These are phyloP conservation scores for Hemiscyllium ocellatum DNA, from an alignment of 2,113 vertebrate genomes.

Conservation along the genomic window DNA sequence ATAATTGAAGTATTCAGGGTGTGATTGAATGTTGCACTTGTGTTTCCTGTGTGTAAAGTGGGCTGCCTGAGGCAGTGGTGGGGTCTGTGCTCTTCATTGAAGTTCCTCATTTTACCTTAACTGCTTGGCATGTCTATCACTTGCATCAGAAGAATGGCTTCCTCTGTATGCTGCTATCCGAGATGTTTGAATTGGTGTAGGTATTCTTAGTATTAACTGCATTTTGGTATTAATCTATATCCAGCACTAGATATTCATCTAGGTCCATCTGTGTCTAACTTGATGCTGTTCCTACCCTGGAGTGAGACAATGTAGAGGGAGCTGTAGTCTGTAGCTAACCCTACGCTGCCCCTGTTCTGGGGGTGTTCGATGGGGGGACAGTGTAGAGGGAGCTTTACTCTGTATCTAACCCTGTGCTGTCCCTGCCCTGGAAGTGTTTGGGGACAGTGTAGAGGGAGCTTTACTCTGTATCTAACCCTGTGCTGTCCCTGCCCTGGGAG, in stretches of 20 bases:
- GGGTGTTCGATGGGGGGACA: too few species aligned
- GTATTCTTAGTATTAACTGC: conserved; percentile 46
- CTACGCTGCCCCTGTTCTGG: too few species aligned
- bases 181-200: conserved; percentile 94
- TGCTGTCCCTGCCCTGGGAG: not conserved
- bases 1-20: not conserved
- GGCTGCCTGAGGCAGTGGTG: not conserved
- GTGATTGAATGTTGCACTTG: not conserved
- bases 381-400: too few species aligned
- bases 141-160: conserved; percentile 98
- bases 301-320: too few species aligned
- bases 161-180: conserved; percentile 91
- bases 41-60: not conserved
- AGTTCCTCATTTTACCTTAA: conserved; percentile 43
- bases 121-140: conserved; percentile 77
- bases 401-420: not conserved
- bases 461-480: not conserved
- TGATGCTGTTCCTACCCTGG: too few species aligned
- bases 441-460: too few species aligned
- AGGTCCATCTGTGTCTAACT: too few species aligned
- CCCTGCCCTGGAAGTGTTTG: too few species aligned
- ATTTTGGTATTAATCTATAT: not conserved
- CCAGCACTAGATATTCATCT: not conserved
- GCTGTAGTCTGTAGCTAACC: too few species aligned
- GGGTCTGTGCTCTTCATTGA: not conserved